Conservation (phyloP, 2,113 vertebrate species). For the Chloebia gouldiae region DNA sequence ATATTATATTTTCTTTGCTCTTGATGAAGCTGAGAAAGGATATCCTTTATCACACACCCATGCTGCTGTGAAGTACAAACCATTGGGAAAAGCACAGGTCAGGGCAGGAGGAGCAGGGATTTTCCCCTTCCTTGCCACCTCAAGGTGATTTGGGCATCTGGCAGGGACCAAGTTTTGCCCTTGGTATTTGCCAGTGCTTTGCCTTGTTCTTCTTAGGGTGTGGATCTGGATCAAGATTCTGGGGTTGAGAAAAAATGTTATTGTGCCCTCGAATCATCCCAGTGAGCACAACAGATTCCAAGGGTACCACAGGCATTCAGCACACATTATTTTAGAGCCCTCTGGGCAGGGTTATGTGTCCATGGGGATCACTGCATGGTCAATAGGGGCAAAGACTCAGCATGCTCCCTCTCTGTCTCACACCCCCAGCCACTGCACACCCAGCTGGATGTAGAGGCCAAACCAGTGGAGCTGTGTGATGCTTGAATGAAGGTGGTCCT, state of each 20-base stretch:
- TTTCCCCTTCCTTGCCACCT: not conserved
- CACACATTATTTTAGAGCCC: not conserved
- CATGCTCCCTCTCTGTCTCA: not conserved
- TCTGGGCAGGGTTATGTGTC: not conserved
- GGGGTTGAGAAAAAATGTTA: not conserved
- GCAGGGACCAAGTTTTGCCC: not conserved
- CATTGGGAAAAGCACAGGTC: slow-evolving; percentile 16
- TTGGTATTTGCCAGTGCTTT: not conserved
- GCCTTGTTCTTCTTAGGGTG: not conserved
- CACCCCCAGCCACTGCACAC: not conserved
- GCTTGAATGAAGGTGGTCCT: not conserved
- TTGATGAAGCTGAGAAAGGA: slow-evolving; percentile 72
- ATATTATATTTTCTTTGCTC: slow-evolving; percentile 81
- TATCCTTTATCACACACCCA: slow-evolving; percentile 64
- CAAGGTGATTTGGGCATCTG: not conserved
- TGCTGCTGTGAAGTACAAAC: slow-evolving; percentile 76
- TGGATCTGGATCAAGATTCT: not conserved
- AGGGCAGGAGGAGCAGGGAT: not conserved
- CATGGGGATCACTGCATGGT: not conserved
- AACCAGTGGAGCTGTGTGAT: not conserved
- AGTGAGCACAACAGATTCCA: not conserved
- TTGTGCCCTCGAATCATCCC: not conserved
- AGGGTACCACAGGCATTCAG: not conserved
- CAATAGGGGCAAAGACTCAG: not conserved
- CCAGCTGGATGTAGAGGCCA: not conserved